Percentiles rank a stretch among this genome's conserved stretches.
phyloP scores from a whole-genome alignment of 2,113 vertebrate genomes.

The Alectura lathami region DNA sequence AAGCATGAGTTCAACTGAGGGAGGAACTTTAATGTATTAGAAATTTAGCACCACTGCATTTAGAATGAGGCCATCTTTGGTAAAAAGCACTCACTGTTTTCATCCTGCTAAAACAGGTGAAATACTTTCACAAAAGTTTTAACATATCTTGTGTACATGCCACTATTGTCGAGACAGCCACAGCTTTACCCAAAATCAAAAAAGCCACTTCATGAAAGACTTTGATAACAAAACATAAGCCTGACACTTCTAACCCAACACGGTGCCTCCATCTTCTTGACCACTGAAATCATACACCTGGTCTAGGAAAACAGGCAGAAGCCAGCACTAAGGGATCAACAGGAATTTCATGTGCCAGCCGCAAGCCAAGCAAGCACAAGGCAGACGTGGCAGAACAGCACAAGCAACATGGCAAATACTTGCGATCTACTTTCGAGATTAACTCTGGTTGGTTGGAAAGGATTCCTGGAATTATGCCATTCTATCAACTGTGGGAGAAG shows the following conservation, averaged over 20 bases:
- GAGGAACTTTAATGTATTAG: background rate
- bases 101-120: background rate
- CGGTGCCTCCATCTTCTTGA: background rate
- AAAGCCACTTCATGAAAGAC: background rate
- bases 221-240: background rate
- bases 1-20: background rate
- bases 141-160: background rate
- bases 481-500: background rate
- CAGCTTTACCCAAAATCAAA: background rate
- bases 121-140: background rate
- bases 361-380: background rate
- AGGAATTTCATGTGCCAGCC: background rate
- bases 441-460: background rate
- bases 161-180: background rate
- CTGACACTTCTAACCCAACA: background rate
- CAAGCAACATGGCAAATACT: background rate
- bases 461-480: background rate
- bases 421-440: too few relatives aligned
- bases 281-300: background rate
- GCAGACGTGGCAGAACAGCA: background rate
- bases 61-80: background rate
- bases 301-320: background rate
- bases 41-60: background rate
- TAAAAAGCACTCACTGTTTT: background rate
- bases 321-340: background rate